Evolutionary conservation across 2,888 invertebrate species (phyloP).

Genomic region (Patella caerulea): DNA sequence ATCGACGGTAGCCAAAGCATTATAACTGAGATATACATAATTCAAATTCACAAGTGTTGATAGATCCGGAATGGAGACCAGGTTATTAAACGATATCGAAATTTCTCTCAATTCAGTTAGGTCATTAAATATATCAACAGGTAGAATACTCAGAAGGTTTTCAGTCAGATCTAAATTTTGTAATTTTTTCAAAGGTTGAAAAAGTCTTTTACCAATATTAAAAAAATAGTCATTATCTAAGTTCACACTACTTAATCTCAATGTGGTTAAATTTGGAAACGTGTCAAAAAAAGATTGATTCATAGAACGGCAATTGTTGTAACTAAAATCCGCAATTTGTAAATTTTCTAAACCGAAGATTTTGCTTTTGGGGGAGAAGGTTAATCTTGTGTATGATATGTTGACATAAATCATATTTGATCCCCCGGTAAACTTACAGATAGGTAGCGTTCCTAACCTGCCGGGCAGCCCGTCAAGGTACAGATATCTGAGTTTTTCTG

Average conservation of each 20-base stretch:
- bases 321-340: background rate
- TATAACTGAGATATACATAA: too few relatives aligned
- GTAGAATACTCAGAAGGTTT: background rate
- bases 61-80: background rate
- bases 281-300: conserved; percentile 1
- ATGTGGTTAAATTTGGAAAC: background rate
- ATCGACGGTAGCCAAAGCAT: too few relatives aligned
- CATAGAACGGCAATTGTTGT: background rate
- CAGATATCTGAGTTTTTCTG: background rate
- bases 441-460: background rate
- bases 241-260: background rate
- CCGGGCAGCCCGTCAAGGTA: background rate
- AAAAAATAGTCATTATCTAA: background rate
- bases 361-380: background rate
- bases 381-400: background rate
- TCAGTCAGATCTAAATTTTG: background rate
- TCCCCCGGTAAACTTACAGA: background rate
- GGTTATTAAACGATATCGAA: background rate
- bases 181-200: background rate
- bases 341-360: background rate
- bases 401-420: background rate
- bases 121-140: background rate
- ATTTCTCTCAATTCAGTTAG: background rate
- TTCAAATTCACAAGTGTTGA: too few relatives aligned
- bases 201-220: background rate